These are phyloP conservation scores for Planiliza haematocheilus DNA, from an alignment of 2,113 vertebrate species.

Conservation along the genomic window DNA sequence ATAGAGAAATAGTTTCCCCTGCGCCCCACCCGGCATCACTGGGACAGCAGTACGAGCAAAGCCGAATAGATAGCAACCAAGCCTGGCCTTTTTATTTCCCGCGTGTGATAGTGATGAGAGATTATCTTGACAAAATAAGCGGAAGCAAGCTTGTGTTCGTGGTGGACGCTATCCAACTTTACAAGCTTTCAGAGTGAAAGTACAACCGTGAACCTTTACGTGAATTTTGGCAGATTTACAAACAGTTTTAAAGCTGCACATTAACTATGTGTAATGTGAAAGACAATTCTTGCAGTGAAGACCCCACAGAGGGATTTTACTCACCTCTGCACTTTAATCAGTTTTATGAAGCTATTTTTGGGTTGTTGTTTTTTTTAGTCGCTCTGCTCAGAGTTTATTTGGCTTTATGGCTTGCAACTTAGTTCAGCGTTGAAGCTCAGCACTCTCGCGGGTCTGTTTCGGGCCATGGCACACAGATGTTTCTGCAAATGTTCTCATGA, in stretches of 20 bases:
- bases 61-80: conserved; percentile 26
- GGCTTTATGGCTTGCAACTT: conserved; percentile 10
- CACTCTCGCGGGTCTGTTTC: not conserved
- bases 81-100: conserved; percentile 54
- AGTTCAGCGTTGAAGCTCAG: not conserved
- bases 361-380: conserved; percentile 1
- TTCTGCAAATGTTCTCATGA: not conserved
- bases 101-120: conserved; percentile 44
- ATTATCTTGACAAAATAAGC: conserved; percentile 63
- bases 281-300: too few relatives aligned
- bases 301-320: not conserved
- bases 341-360: not conserved
- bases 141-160: conserved; percentile 32
- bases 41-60: conserved; percentile 30
- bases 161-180: conserved; percentile 19
- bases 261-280: too few relatives aligned
- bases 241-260: not conserved
- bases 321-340: not conserved
- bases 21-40: conserved; percentile 46
- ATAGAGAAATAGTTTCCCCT: conserved; percentile 68
- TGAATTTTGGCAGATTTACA: not conserved
- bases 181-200: conserved; percentile 11
- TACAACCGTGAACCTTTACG: not conserved
- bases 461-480: not conserved
- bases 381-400: conserved; percentile 2